These are phyloP conservation scores for Centropristis striata DNA, from an alignment of 2,113 vertebrate species.

Conservation along the genomic window DNA sequence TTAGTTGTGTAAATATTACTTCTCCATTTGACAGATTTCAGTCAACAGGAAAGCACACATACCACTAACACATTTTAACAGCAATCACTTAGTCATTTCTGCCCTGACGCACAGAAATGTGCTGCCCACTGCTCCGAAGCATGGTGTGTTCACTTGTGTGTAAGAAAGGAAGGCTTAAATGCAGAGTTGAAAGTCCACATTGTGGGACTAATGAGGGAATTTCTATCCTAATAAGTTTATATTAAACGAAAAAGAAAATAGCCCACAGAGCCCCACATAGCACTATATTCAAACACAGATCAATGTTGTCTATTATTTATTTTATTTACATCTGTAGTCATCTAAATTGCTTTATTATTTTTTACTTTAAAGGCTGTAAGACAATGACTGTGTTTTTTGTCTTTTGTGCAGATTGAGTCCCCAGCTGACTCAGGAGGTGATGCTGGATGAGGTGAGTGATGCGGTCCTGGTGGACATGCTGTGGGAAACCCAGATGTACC, in stretches of 20 bases:
- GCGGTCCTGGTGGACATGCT: conserved; percentile 91
- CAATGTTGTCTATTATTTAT: too few species aligned
- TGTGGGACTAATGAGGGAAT: too few species aligned
- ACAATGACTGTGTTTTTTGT: not conserved
- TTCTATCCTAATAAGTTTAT: too few species aligned
- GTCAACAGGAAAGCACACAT: not conserved
- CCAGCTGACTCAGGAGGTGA: conserved; percentile 91
- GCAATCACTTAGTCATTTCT: too few species aligned
- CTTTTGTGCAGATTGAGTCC: conserved; percentile 89
- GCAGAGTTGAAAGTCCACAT: too few species aligned
- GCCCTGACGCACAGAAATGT: too few species aligned
- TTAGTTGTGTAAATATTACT: not conserved
- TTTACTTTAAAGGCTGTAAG: not conserved
- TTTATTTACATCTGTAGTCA: too few species aligned
- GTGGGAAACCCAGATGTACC: conserved; percentile 98
- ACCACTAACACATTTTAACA: not conserved
- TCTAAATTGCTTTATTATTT: not conserved
- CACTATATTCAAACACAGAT: too few species aligned
- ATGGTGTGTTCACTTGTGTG: too few species aligned
- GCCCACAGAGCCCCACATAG: not conserved
- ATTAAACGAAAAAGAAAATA: too few species aligned
- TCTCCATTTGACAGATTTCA: not conserved
- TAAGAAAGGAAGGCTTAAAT: too few species aligned
- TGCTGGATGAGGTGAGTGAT: conserved; percentile 94
- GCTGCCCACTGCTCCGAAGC: too few species aligned